Conservation (phyloP, 2,113 vertebrate genomes). For the Sardina pilchardus region DNA sequence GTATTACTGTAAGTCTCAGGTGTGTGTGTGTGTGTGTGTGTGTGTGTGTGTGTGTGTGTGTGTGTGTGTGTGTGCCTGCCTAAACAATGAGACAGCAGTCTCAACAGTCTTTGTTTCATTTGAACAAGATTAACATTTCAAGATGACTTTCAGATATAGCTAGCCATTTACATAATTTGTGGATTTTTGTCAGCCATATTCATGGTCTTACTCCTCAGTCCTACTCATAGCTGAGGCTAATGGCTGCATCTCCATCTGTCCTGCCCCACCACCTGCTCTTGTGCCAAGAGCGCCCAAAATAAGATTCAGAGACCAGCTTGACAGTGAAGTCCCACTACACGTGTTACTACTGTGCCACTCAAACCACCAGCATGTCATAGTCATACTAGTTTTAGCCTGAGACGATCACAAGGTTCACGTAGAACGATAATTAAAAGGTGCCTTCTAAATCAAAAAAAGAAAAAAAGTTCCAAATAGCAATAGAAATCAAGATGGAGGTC, state of each 20-base stretch:
- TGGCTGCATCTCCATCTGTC: background rate
- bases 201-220: background rate
- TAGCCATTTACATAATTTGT: no score
- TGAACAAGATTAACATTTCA: no score
- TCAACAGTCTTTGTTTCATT: no score
- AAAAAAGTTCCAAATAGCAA: background rate
- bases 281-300: background rate
- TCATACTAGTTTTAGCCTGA: no score
- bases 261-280: background rate
- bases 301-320: background rate
- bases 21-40: no score
- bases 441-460: no score
- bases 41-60: no score
- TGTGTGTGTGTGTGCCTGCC: no score
- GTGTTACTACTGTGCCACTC: background rate
- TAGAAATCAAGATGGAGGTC: background rate
- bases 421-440: no score
- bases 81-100: no score
- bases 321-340: background rate
- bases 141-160: background rate
- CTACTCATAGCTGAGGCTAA: background rate
- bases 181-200: background rate
- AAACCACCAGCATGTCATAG: background rate
- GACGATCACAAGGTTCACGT: no score
- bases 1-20: no score